These are phyloP conservation scores for Thymelicus lineola DNA, from an alignment of 2,888 invertebrate species.

Conservation along the genomic window DNA sequence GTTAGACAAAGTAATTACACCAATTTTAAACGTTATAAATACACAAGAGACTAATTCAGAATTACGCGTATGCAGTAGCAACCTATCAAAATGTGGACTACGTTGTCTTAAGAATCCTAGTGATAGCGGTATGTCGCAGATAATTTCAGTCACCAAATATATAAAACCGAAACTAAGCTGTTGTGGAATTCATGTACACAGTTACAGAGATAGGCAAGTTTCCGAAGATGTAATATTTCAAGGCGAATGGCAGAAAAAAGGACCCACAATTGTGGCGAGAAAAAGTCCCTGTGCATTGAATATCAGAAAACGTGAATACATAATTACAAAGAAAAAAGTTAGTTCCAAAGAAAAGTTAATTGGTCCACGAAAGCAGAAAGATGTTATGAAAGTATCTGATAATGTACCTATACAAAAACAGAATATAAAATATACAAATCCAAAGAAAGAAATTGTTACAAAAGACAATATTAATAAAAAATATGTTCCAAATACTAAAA, in stretches of 20 bases:
- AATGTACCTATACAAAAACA: slow-evolving; percentile 18
- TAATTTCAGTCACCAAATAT: slow-evolving; percentile 46
- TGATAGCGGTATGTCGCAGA: slow-evolving; percentile 24
- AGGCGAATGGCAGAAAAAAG: slow-evolving; percentile 69
- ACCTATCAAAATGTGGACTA: slow-evolving; percentile 10
- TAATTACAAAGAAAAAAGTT: slow-evolving; percentile 36
- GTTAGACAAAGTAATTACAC: slow-evolving; percentile 49
- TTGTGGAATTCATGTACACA: slow-evolving; percentile 72
- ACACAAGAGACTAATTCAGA: slow-evolving; percentile 1
- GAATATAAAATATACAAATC: slow-evolving; percentile 9
- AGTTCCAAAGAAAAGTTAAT: slow-evolving; percentile 31
- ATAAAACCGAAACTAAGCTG: slow-evolving; percentile 56
- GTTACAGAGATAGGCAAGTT: slow-evolving; percentile 64
- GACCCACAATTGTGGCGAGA: slow-evolving; percentile 49
- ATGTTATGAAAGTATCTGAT: not conserved
- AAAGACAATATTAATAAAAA: not conserved
- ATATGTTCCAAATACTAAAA: slow-evolving; percentile 8
- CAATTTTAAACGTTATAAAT: slow-evolving; percentile 43
- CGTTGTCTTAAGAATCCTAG: slow-evolving; percentile 2
- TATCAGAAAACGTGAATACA: slow-evolving; percentile 47
- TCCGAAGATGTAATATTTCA: slow-evolving; percentile 75
- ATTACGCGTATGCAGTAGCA: not conserved
- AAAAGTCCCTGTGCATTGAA: slow-evolving; percentile 45
- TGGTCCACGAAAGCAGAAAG: slow-evolving; percentile 11
- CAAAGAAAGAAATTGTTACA: slow-evolving; percentile 2